Evolutionary conservation across 2,113 vertebrate genomes (phyloP).

Genomic region (Cynopterus brachyotis): DNA sequence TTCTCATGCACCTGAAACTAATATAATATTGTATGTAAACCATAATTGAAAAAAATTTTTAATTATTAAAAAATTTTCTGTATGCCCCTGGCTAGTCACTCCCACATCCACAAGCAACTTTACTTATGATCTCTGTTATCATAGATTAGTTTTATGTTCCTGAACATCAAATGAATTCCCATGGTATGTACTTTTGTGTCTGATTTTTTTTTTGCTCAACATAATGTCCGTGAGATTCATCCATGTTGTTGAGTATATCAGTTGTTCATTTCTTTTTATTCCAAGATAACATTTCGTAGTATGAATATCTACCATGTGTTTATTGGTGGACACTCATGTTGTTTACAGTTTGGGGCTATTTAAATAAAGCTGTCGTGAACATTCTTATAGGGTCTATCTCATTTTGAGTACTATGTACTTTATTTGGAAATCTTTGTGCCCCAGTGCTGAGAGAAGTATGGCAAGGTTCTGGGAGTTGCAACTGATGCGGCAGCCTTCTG

Average conservation of each 20-base stretch:
- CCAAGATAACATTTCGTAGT: background rate
- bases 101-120: background rate
- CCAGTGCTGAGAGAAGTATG: background rate
- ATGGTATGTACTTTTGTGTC: background rate
- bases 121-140: background rate
- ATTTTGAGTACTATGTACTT: background rate
- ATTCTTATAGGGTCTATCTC: constrained; percentile 3
- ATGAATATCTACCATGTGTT: background rate
- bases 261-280: background rate
- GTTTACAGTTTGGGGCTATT: background rate
- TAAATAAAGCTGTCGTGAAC: background rate
- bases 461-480: background rate
- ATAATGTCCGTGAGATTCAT: background rate
- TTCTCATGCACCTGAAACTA: background rate
- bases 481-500: background rate
- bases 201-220: background rate
- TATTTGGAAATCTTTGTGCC: background rate
- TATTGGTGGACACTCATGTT: background rate
- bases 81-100: background rate
- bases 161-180: background rate
- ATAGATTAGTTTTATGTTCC: background rate
- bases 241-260: background rate
- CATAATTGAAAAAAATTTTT: too few species aligned
- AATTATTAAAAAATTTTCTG: background rate
- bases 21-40: too few species aligned